These are phyloP conservation scores for Drosophila pectinifera DNA, from an alignment of 1,140 invertebrate genomes.

Conservation along the genomic window DNA sequence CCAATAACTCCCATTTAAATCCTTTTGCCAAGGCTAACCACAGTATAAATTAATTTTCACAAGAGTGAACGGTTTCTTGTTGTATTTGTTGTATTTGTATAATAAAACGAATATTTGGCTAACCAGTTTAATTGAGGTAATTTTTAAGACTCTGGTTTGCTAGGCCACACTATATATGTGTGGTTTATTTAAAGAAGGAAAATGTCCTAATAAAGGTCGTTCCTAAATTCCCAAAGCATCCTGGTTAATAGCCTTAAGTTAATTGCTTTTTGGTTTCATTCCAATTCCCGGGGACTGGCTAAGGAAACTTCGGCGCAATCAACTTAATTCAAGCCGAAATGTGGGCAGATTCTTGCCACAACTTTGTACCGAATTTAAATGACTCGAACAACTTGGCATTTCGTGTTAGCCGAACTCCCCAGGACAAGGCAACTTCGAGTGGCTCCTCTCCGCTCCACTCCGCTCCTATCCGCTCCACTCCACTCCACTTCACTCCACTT, in stretches of 20 bases:
- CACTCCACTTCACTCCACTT: too few species aligned
- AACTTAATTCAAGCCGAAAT: slow-evolving; percentile 36
- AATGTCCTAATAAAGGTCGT: not conserved
- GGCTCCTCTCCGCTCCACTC: slow-evolving; percentile 8
- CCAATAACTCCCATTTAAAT: not conserved
- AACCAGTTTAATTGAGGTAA: not conserved
- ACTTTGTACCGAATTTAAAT: slow-evolving; percentile 48
- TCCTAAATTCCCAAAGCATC: slow-evolving; percentile 11
- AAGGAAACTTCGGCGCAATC: slow-evolving; percentile 30
- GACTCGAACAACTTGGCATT: slow-evolving; percentile 35
- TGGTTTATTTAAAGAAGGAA: not conserved
- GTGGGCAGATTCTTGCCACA: slow-evolving; percentile 19
- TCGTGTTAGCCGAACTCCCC: slow-evolving; percentile 33
- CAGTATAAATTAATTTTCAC: not conserved
- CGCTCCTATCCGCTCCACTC: too few species aligned
- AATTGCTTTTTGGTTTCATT: slow-evolving; percentile 41
- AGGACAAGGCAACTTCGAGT: slow-evolving; percentile 17
- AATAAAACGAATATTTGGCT: slow-evolving; percentile 16
- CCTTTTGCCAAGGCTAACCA: not conserved
- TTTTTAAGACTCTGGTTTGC: not conserved
- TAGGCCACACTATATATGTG: too few species aligned
- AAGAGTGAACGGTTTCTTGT: not conserved
- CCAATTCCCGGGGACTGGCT: slow-evolving; percentile 10
- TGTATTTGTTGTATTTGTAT: slow-evolving; percentile 5
- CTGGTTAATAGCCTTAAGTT: slow-evolving; percentile 41